phyloP scores from a whole-genome alignment of 2,113 vertebrate genomes.

The Sterrhoptilus dennistouni region DNA sequence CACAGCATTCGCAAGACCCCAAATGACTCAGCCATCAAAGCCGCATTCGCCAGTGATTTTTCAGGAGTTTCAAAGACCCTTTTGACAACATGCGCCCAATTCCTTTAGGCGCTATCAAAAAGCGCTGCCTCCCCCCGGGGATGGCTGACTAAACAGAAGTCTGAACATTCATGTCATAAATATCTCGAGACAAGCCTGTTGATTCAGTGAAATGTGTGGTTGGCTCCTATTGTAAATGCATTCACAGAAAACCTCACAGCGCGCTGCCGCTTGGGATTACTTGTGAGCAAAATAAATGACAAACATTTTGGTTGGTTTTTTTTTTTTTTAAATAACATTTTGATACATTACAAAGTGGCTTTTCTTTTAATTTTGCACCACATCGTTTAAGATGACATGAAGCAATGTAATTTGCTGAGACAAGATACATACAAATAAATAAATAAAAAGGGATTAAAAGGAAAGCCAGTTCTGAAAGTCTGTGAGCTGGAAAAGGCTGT shows the following conservation, averaged over 20 bases:
- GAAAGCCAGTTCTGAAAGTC: constrained; percentile 26
- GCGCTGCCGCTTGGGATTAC: background rate
- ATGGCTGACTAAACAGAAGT: constrained; percentile 50
- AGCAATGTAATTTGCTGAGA: constrained; percentile 32
- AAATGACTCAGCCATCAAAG: background rate
- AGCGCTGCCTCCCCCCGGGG: background rate
- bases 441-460: constrained; percentile 46
- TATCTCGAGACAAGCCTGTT: constrained; percentile 33
- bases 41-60: background rate
- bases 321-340: constrained; percentile 38
- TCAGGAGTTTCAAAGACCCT: background rate
- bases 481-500: background rate
- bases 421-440: constrained; percentile 29
- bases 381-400: constrained; percentile 19
- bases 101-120: background rate
- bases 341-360: constrained; percentile 43
- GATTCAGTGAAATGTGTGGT: constrained; percentile 59
- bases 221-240: constrained; percentile 58
- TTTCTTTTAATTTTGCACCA: constrained; percentile 51
- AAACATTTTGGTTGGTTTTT: background rate
- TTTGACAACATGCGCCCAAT: background rate
- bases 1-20: background rate
- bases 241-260: constrained; percentile 59
- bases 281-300: constrained; percentile 40
- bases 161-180: constrained; percentile 45